These are phyloP conservation scores for Crotalus tigris DNA, from an alignment of 2,113 vertebrate species.

Conservation along the genomic window DNA sequence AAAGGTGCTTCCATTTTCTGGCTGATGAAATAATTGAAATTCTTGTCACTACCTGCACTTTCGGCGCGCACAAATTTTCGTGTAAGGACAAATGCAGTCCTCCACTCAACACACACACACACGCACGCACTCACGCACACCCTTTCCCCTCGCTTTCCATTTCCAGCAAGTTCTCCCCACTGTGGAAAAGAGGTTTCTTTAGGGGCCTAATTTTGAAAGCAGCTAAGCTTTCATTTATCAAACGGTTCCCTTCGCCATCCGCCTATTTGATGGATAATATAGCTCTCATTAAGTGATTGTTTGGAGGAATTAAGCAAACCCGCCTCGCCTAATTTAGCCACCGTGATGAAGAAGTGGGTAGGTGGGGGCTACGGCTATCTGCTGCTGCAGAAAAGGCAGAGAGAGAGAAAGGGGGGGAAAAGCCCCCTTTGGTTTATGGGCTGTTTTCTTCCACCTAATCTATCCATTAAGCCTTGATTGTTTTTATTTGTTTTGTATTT, in stretches of 20 bases:
- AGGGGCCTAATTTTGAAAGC: conserved; percentile 74
- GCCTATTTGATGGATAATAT: conserved; percentile 89
- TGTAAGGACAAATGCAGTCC: conserved; percentile 74
- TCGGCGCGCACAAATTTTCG: conserved; percentile 83
- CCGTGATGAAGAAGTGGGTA: conserved; percentile 13
- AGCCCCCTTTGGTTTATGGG: conserved; percentile 64
- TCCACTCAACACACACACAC: neutral
- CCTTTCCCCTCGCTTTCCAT: neutral
- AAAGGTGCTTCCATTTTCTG: conserved; percentile 99
- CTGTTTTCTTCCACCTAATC: conserved; percentile 62
- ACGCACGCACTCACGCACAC: neutral
- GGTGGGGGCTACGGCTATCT: conserved; percentile 53
- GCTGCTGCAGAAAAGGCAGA: conserved; percentile 73
- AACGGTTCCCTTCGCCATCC: conserved; percentile 83
- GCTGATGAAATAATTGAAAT: conserved; percentile 99
- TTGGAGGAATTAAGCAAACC: conserved; percentile 85
- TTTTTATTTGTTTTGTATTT: conserved; percentile 77
- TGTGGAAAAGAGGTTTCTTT: neutral
- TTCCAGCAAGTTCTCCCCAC: conserved; percentile 29
- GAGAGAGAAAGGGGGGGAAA: neutral
- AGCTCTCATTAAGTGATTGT: conserved; percentile 94
- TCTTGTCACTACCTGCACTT: conserved; percentile 99
- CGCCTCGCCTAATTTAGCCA: conserved; percentile 77
- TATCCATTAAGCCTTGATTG: conserved; percentile 77
- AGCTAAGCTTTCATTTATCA: conserved; percentile 78